Conservation (phyloP, 30 jellyfish, hydroid and myxozoan genomes). For the Hydractinia symbiolongicarpus region DNA sequence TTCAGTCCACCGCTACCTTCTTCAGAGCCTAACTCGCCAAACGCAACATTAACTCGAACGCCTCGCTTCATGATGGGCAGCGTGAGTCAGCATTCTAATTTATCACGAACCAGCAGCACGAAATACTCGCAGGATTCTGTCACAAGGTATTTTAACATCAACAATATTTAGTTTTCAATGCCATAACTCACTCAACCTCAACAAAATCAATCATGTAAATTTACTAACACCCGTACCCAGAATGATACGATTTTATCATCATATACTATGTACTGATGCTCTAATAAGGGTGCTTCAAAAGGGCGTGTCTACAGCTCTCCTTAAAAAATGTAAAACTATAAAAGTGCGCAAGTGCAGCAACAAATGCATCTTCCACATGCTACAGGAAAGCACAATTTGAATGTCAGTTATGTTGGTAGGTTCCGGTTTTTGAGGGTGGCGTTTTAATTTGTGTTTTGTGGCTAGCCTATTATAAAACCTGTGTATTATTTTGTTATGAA, state of each 20-base stretch:
- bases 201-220: no score
- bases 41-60: conserved; percentile 38
- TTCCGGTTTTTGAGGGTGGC: neutral
- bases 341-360: no score
- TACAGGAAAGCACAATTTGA: neutral
- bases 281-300: no score
- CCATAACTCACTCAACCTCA: no score
- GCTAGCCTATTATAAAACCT: no score
- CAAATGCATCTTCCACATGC: no score
- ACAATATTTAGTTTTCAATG: neutral
- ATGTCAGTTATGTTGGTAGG: neutral
- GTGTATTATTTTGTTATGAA: neutral
- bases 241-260: no score
- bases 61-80: conserved; percentile 45
- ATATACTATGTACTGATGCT: no score
- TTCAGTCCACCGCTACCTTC: conserved; percentile 84
- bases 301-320: no score
- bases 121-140: conserved; percentile 61
- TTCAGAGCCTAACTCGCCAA: conserved; percentile 50
- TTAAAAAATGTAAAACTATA: no score
- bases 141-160: conserved; percentile 32
- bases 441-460: neutral
- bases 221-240: no score
- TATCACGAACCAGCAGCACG: conserved; percentile 42
- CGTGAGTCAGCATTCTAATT: conserved; percentile 45